phyloP scores from a whole-genome alignment of 2,888 invertebrate species.

The Nemotelus nigrinus region DNA sequence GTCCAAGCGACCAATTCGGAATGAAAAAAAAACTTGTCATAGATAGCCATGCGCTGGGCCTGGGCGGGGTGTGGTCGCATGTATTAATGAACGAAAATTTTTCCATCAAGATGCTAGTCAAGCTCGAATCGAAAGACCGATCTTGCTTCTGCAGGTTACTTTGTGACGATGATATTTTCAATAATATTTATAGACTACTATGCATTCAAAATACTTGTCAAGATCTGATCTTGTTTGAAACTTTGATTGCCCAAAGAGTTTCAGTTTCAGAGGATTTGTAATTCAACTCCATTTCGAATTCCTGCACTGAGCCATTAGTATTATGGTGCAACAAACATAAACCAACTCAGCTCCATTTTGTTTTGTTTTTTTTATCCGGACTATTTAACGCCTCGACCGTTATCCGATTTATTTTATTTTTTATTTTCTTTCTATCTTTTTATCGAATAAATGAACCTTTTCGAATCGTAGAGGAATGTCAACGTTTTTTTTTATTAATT shows the following conservation, averaged over 20 bases:
- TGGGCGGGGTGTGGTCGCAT: conserved; percentile 30
- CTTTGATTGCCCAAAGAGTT: too few relatives aligned
- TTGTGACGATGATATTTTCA: neutral
- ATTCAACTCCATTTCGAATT: too few relatives aligned
- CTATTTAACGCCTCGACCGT: conserved; percentile 23
- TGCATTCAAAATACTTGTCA: too few relatives aligned
- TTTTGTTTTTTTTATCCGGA: neutral
- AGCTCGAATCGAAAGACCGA: neutral
- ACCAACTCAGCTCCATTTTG: neutral
- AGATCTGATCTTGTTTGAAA: too few relatives aligned
- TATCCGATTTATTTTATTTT: neutral
- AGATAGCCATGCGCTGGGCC: conserved; percentile 15
- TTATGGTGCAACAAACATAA: neutral
- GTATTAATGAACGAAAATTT: conserved; percentile 19
- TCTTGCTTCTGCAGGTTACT: conserved; percentile 1
- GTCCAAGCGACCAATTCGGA: neutral
- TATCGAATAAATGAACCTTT: neutral
- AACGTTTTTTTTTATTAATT: conserved; percentile 11
- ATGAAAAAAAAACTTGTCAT: conserved; percentile 35
- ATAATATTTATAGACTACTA: neutral
- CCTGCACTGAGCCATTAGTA: too few relatives aligned
- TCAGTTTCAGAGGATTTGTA: too few relatives aligned
- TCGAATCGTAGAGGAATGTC: conserved; percentile 6
- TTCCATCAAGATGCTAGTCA: conserved; percentile 1
- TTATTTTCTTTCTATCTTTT: neutral